These are phyloP conservation scores for Ischnus inquisitorius DNA, from an alignment of 2,888 invertebrate species.

Conservation along the genomic window DNA sequence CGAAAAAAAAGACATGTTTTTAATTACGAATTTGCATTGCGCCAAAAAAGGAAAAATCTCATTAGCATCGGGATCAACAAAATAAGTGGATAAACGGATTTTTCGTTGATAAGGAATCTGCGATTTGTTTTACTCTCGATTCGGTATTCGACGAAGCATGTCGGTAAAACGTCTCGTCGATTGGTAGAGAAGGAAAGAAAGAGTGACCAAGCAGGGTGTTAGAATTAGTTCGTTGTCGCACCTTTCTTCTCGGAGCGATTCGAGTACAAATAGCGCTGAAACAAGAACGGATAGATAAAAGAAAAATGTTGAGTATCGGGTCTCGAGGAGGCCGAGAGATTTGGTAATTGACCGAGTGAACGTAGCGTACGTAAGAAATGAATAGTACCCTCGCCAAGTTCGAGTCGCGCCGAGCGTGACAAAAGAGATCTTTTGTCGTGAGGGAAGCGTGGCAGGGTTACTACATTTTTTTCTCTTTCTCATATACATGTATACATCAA, in stretches of 20 bases:
- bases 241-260: background rate
- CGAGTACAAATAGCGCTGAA: background rate
- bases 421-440: conserved; percentile 43
- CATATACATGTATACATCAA: background rate
- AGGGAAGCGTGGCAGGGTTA: conserved; percentile 32
- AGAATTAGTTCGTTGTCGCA: background rate
- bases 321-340: conserved; percentile 9
- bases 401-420: conserved; percentile 20
- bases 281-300: background rate
- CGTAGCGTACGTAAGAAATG: background rate
- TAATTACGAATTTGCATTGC: too few relatives aligned
- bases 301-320: background rate
- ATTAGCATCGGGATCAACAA: too few relatives aligned
- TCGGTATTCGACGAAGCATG: too few relatives aligned
- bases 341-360: conserved; percentile 30
- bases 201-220: background rate
- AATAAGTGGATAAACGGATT: too few relatives aligned
- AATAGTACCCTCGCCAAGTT: conserved; percentile 26
- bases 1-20: too few relatives aligned
- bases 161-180: background rate
- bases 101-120: too few relatives aligned
- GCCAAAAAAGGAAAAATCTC: too few relatives aligned
- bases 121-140: too few relatives aligned
- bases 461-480: too few relatives aligned
- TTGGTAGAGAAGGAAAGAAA: background rate